Evolutionary conservation across 53 echinoderm and acorn worm genomes (phyloP).

Genomic region (Stichopus horrens): DNA sequence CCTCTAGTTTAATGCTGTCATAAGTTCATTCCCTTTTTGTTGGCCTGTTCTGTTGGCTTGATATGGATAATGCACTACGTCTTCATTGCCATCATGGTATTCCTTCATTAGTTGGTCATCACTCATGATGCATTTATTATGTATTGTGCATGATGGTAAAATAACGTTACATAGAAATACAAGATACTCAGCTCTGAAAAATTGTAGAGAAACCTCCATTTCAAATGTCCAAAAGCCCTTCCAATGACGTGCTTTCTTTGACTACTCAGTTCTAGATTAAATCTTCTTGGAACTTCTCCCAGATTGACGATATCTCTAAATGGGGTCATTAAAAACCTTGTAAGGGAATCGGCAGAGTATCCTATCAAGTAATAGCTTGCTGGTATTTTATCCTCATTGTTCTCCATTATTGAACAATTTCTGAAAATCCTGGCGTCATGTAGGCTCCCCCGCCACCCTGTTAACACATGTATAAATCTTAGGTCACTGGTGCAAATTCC

Average conservation of each 20-base stretch:
- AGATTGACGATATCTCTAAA: conserved; percentile 35
- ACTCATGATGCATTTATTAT: conserved; percentile 51
- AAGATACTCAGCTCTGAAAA: conserved; percentile 22
- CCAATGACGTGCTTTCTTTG: conserved; percentile 36
- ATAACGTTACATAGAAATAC: conserved; percentile 38
- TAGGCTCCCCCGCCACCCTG: conserved; percentile 49
- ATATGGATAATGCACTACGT: not conserved
- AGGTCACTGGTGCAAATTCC: conserved; percentile 38
- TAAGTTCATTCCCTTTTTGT: not conserved
- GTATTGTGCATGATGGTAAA: conserved; percentile 44
- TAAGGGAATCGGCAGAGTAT: conserved; percentile 47
- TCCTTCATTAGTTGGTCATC: conserved; percentile 33
- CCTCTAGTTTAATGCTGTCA: conserved; percentile 2
- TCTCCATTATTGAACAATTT: conserved; percentile 13
- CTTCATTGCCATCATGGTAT: not conserved
- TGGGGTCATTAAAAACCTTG: conserved; percentile 9
- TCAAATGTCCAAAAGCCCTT: conserved; percentile 52
- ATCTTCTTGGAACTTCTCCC: conserved; percentile 33
- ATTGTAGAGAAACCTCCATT: conserved; percentile 44
- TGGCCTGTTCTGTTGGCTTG: not conserved
- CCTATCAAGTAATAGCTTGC: conserved; percentile 34
- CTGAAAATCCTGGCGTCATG: conserved; percentile 50
- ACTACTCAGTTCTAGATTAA: conserved; percentile 27
- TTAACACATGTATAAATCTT: conserved; percentile 47
- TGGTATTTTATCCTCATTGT: conserved; percentile 41